Base-by-base conservation (phyloP, 2,797 vertebrate species). In the Merluccius polli region DNA sequence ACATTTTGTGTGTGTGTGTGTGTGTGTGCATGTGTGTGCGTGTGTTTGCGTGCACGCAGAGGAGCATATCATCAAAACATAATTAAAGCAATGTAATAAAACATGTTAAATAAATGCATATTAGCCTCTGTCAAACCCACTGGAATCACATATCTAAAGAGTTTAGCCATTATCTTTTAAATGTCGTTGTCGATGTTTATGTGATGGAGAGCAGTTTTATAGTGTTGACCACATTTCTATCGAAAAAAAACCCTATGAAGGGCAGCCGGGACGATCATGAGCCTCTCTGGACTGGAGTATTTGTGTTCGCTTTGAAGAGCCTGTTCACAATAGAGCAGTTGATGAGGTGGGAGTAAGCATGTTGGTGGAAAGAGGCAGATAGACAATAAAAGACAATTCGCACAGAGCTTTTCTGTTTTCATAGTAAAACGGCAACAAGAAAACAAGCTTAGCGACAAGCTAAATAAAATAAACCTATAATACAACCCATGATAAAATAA, bases 11-110 rank as follows among this genome's bases (percentile, higher is more conserved):
- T 38, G 9, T 38, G 36, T 11, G 36, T 38, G 36, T 38, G 41
- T 18, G 41, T 48, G 16, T 59, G 78, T 72, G 72, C 76, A 3
- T 63, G 41, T 44, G 16, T 27, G 31, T 71, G 21, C 59, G 48
- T 59, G 18, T 36, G n/a, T 59, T 9, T 71, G 70, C 27, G 36
- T 48, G 24, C 48, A 24, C 30, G 8, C 48, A 52, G 48, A 52
- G 48, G 21, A 52, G 5, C 48, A 52, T 38, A 38, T 38, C 4
- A 12, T 52, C 48, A 52, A 52, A n/a, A 21, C 48, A 21, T 52
- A 6, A n/a, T 52, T 52, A 52, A 52, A 52, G 21, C 48, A 21
- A 4, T 52, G 18, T 63, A 9, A 27, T 27, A 27, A 6, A 63
- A 24, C 52, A 63, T 11, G 52, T 63, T 3, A 24, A 63, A 27